Evolutionary conservation across 2,888 invertebrate species (phyloP).

Genomic region (Dichetophora obliterata): DNA sequence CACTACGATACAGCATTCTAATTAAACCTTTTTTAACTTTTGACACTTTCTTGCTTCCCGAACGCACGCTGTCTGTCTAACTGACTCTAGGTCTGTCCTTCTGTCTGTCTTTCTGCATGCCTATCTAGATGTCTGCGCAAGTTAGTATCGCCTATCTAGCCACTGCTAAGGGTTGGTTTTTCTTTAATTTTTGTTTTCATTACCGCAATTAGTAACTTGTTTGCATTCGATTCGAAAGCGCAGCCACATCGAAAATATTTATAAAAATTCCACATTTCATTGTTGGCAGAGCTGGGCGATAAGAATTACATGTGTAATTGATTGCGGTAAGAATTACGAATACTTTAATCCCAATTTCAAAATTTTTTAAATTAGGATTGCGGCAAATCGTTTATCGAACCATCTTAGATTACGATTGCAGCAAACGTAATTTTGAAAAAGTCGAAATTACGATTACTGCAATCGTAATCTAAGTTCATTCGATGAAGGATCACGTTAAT

Average conservation of each 20-base stretch:
- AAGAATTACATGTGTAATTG: no score
- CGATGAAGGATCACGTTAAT: no score
- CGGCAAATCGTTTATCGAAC: no score
- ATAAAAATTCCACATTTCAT: constrained; percentile 25
- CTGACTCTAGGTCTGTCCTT: constrained; percentile 34
- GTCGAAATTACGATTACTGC: no score
- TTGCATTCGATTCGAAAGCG: constrained; percentile 20
- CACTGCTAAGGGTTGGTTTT: constrained; percentile 25
- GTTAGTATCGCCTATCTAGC: constrained; percentile 53
- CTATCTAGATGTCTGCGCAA: constrained; percentile 52
- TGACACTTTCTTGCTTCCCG: constrained; percentile 49
- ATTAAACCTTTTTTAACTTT: constrained; percentile 47
- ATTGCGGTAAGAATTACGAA: no score
- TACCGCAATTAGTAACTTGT: constrained; percentile 11
- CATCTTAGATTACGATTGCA: no score
- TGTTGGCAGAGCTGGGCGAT: no score
- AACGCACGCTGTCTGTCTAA: neutral
- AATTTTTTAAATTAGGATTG: no score
- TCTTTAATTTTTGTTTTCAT: neutral
- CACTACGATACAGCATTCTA: constrained; percentile 17
- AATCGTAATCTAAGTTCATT: no score
- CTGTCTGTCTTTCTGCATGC: constrained; percentile 46
- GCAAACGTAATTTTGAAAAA: no score
- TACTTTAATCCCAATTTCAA: no score
- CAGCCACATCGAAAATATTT: constrained; percentile 26